These are phyloP conservation scores for Porites divaricata DNA, from an alignment of 92 coral and sea anemone genomes.

Conservation along the genomic window DNA sequence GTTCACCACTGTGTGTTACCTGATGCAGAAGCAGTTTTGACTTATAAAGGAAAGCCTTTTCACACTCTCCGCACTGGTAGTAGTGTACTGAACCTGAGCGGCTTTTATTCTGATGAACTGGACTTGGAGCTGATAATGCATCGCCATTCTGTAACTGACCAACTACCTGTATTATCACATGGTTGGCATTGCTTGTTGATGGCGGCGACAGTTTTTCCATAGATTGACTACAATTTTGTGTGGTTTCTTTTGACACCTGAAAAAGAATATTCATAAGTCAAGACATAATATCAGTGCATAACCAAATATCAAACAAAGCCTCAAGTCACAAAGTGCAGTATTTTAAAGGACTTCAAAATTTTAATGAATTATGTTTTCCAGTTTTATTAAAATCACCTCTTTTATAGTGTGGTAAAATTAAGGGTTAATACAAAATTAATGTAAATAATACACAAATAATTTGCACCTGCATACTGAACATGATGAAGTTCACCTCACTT, in stretches of 20 bases:
- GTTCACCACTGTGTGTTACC: conserved; percentile 38
- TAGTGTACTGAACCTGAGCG: conserved; percentile 12
- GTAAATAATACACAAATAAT: too few relatives aligned
- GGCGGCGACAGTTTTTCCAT: conserved; percentile 30
- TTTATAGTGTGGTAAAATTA: too few relatives aligned
- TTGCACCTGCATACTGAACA: too few relatives aligned
- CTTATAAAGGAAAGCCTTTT: conserved; percentile 44
- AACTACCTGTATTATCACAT: background rate
- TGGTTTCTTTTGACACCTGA: background rate
- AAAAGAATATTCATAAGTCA: background rate
- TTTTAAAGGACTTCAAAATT: too few relatives aligned
- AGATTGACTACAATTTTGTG: background rate
- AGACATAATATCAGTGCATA: background rate
- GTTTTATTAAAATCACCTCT: too few relatives aligned
- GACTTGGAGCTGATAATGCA: background rate
- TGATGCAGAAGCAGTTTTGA: conserved; percentile 50
- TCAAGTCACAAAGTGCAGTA: too few relatives aligned
- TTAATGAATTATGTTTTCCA: too few relatives aligned
- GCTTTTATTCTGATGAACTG: conserved; percentile 7
- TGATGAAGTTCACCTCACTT: too few relatives aligned
- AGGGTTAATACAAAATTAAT: too few relatives aligned
- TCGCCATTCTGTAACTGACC: conserved; percentile 14
- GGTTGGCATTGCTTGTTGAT: background rate
- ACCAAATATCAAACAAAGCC: too few relatives aligned
- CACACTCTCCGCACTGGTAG: conserved; percentile 36